Conservation (phyloP, 2,113 vertebrate genomes). For the Hystrix cristata region DNA sequence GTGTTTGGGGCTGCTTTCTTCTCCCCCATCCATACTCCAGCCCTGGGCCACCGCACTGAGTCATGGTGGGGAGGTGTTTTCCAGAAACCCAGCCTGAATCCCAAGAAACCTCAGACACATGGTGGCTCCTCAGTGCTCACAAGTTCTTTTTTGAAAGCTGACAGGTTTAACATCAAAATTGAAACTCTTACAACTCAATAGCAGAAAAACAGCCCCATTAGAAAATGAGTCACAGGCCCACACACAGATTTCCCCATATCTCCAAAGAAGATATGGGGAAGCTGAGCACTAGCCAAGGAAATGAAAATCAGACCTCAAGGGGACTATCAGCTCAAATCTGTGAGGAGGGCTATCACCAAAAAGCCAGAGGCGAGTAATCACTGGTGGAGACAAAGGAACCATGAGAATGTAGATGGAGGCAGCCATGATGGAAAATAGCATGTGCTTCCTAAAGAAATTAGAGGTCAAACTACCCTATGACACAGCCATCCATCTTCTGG, state of each 20-base stretch:
- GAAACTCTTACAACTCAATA: not conserved
- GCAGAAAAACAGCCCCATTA: not conserved
- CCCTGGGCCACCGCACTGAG: not conserved
- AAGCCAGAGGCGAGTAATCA: not conserved
- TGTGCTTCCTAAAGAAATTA: not conserved
- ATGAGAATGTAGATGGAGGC: too few relatives aligned
- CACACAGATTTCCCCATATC: not conserved
- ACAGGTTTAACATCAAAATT: not conserved
- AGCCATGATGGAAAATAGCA: not conserved
- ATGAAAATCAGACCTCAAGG: not conserved
- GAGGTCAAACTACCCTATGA: not conserved
- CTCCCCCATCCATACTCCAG: not conserved
- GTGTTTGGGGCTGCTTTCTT: not conserved
- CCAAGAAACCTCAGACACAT: not conserved
- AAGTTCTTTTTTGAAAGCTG: not conserved
- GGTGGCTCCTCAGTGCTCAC: not conserved
- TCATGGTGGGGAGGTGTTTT: not conserved
- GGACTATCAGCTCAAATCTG: not conserved
- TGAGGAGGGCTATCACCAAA: not conserved
- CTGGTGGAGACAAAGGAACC: not conserved
- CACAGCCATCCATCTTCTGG: not conserved
- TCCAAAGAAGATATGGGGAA: not conserved
- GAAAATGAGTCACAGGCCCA: not conserved
- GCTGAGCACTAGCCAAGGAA: not conserved
- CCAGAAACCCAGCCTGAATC: not conserved